These are phyloP conservation scores for Manduca sexta DNA, from an alignment of 1,140 invertebrate species.

Conservation along the genomic window DNA sequence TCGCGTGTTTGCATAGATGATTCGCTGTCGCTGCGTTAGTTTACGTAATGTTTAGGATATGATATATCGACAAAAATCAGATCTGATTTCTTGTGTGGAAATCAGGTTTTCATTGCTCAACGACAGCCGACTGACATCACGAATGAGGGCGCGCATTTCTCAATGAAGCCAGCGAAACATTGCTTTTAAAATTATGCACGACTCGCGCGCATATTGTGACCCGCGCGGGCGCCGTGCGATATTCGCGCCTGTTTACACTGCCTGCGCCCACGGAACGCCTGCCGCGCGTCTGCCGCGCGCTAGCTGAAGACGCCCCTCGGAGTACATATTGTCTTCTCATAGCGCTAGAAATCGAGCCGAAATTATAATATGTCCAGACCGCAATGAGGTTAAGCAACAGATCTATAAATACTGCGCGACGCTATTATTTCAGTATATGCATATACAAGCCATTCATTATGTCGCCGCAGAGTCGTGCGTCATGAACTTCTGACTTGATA, in stretches of 20 bases:
- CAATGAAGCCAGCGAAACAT: conserved; percentile 66
- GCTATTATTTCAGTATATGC: too few species aligned
- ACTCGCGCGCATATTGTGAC: conserved; percentile 47
- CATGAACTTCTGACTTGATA: too few species aligned
- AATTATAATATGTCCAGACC: too few species aligned
- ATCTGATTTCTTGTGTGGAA: conserved; percentile 64
- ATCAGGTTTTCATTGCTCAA: conserved; percentile 63
- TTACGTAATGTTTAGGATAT: background rate
- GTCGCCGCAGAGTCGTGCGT: too few species aligned
- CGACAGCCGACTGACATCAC: conserved; percentile 56
- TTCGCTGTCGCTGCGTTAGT: background rate
- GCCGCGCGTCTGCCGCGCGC: background rate
- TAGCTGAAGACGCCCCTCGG: background rate
- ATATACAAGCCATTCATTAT: too few species aligned
- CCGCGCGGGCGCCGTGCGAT: conserved; percentile 9
- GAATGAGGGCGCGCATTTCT: conserved; percentile 66
- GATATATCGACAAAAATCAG: conserved; percentile 32
- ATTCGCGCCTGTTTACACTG: background rate
- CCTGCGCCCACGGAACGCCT: background rate
- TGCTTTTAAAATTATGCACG: conserved; percentile 65
- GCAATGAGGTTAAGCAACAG: too few species aligned
- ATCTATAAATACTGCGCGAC: too few species aligned
- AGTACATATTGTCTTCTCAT: too few species aligned
- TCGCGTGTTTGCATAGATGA: conserved; percentile 33
- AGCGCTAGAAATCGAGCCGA: too few species aligned